These are phyloP conservation scores for Cataglyphis altisquamis DNA, from an alignment of 2,888 invertebrate species.

Conservation along the genomic window DNA sequence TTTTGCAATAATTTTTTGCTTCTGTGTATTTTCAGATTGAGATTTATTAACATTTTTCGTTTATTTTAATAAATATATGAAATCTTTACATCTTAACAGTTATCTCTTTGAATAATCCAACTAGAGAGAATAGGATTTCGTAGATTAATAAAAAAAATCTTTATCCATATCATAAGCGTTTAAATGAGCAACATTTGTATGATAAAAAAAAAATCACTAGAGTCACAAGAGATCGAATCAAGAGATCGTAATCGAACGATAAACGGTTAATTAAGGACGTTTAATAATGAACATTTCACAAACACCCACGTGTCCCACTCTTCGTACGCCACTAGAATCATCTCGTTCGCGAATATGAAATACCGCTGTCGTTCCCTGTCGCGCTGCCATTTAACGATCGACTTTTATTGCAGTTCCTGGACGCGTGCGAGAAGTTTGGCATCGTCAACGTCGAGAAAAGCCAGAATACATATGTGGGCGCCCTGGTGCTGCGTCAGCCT, in stretches of 20 bases:
- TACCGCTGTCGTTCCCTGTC: background rate
- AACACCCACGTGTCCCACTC: background rate
- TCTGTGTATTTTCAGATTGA: background rate
- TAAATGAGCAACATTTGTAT: background rate
- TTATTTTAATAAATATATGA: background rate
- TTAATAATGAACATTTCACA: background rate
- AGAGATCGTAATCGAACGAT: background rate
- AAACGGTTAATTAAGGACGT: slow-evolving; percentile 21
- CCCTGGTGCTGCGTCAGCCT: slow-evolving; percentile 90
- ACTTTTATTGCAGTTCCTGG: slow-evolving; percentile 88
- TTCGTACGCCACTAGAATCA: background rate
- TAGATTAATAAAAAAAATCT: background rate
- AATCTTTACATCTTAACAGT: background rate
- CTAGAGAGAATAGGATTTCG: background rate
- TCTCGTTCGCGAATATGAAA: background rate
- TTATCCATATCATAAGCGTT: background rate
- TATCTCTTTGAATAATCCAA: background rate
- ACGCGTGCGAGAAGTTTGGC: slow-evolving; percentile 91
- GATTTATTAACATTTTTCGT: background rate
- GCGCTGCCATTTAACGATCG: background rate
- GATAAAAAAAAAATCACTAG: background rate
- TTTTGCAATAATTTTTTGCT: background rate
- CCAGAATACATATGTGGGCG: slow-evolving; percentile 91
- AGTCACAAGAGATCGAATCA: background rate
- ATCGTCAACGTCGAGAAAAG: slow-evolving; percentile 89